Conservation (phyloP, 2,888 invertebrate genomes). For the Rhyacophila evoluta region DNA sequence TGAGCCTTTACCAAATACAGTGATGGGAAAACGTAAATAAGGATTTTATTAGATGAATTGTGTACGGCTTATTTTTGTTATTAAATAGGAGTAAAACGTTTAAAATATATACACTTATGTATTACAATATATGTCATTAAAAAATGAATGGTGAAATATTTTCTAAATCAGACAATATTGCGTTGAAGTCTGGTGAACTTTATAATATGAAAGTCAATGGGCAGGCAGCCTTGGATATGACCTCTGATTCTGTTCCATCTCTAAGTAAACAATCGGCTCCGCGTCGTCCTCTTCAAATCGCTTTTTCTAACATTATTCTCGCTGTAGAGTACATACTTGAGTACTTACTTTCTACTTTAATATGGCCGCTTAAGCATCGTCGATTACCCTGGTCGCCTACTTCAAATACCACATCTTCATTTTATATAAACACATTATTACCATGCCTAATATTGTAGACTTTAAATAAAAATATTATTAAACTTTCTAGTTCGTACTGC, state of each 20-base stretch:
- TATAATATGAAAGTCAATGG: conserved; percentile 10
- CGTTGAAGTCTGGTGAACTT: not conserved
- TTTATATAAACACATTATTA: not conserved
- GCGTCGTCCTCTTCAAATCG: not conserved
- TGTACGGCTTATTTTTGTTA: not conserved
- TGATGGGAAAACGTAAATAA: too few species aligned
- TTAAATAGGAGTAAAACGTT: not conserved
- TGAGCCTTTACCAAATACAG: too few species aligned
- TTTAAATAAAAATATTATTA: not conserved
- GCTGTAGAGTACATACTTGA: not conserved
- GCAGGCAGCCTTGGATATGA: conserved; percentile 6
- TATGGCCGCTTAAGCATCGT: not conserved
- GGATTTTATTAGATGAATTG: too few species aligned
- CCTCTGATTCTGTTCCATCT: not conserved
- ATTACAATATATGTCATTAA: too few species aligned
- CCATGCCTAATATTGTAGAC: not conserved
- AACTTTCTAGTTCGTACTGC: not conserved
- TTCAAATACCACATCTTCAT: not conserved
- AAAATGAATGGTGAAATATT: not conserved
- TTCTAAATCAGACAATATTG: not conserved
- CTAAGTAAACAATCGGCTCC: conserved; percentile 1
- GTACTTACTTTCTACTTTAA: conserved; percentile 12
- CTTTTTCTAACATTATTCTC: conserved; percentile 1
- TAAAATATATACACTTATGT: not conserved
- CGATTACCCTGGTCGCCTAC: not conserved